Conservation (phyloP, 2,113 vertebrate species). For the Tupaia tana region DNA sequence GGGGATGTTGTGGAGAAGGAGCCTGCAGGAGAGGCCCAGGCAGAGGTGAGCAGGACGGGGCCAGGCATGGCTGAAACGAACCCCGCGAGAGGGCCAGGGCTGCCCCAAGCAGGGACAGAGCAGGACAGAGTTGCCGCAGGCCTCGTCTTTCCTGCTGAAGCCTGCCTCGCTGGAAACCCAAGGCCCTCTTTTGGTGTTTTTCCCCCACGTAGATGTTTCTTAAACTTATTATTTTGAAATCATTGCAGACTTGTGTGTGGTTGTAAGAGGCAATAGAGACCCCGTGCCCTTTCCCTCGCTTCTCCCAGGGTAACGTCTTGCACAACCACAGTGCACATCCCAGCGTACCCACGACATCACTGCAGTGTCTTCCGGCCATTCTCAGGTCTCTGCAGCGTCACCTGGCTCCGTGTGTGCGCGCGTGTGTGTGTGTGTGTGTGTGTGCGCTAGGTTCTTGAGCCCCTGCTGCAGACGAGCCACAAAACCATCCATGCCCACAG, state of each 20-base stretch:
- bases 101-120: background rate
- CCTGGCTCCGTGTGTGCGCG: too few species aligned
- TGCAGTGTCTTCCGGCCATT: accelerated
- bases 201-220: background rate
- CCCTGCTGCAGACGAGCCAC: background rate
- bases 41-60: background rate
- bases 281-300: background rate
- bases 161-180: background rate
- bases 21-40: background rate
- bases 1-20: background rate
- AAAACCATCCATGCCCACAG: background rate
- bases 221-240: background rate
- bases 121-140: background rate
- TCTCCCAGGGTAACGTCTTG: background rate
- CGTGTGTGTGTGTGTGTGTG: accelerated
- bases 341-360: accelerated
- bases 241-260: background rate
- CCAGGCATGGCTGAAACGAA: background rate
- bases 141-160: background rate
- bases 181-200: background rate
- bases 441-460: background rate
- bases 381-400: background rate
- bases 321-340: background rate
- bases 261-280: background rate
- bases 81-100: background rate